Percentiles rank a stretch among this genome's conserved stretches.
These are phyloP conservation scores for Serrognathus titanus DNA, from an alignment of 2,888 invertebrate species.

Conservation along the genomic window DNA sequence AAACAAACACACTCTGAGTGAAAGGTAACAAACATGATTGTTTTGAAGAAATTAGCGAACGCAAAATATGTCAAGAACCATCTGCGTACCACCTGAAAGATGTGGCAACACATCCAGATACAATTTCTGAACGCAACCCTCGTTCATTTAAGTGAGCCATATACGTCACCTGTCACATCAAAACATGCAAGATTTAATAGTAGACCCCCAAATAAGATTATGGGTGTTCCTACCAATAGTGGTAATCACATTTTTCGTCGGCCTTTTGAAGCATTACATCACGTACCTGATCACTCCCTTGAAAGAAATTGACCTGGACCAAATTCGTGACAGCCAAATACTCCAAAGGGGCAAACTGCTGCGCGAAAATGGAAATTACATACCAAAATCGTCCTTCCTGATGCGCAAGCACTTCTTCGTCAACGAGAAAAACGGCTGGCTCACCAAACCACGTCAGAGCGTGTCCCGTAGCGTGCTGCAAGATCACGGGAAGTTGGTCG, in stretches of 20 bases:
- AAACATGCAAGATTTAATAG: conserved; percentile 66
- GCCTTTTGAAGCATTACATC: conserved; percentile 95
- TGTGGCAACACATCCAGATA: not conserved
- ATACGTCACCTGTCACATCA: too few relatives aligned
- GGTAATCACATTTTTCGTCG: conserved; percentile 94
- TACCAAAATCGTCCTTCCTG: conserved; percentile 82
- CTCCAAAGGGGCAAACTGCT: conserved; percentile 86
- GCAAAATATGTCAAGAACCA: not conserved
- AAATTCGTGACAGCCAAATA: conserved; percentile 92
- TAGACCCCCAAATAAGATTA: conserved; percentile 94
- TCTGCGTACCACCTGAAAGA: not conserved
- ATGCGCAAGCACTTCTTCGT: conserved; percentile 91
- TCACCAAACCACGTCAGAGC: conserved; percentile 85
- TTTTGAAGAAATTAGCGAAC: too few relatives aligned
- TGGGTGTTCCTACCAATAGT: conserved; percentile 99
- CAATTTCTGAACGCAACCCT: too few relatives aligned
- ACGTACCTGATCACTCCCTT: conserved; percentile 85
- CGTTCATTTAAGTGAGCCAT: not conserved
- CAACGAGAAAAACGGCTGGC: conserved; percentile 77
- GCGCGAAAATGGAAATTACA: conserved; percentile 93
- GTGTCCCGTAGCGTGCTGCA: conserved; percentile 7
- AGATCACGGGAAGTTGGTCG: conserved; percentile 92
- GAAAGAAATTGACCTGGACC: conserved; percentile 88
- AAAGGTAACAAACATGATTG: too few relatives aligned
- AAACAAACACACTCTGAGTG: too few relatives aligned